phyloP scores from a whole-genome alignment of 2,888 invertebrate species.

The Myathropa florea region DNA sequence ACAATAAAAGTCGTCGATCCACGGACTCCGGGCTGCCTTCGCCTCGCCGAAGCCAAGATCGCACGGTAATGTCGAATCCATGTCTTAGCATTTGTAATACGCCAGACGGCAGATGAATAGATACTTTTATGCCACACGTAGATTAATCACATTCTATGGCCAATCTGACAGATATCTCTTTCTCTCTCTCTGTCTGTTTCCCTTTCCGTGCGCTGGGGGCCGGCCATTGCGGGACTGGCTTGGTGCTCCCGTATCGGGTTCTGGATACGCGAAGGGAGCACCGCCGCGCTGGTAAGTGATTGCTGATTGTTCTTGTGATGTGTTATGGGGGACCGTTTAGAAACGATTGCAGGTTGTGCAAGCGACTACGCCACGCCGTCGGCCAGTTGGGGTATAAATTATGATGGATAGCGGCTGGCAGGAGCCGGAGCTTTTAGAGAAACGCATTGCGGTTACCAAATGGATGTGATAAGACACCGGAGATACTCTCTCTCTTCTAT shows the following conservation, averaged over 20 bases:
- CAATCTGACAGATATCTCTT: conserved; percentile 50
- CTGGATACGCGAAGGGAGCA: conserved; percentile 22
- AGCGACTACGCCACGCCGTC: not conserved
- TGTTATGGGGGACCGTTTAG: conserved; percentile 43
- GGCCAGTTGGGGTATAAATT: not conserved
- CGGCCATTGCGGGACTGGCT: not conserved
- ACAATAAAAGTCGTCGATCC: conserved; percentile 59
- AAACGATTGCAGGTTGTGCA: conserved; percentile 28
- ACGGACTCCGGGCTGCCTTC: not conserved
- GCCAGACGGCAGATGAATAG: conserved; percentile 69
- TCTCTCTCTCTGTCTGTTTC: not conserved
- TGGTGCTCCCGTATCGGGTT: conserved; percentile 26
- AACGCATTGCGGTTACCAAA: conserved; percentile 45
- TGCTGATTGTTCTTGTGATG: conserved; percentile 53
- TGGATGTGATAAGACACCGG: conserved; percentile 58
- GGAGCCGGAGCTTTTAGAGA: not conserved
- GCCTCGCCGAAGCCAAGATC: conserved; percentile 17
- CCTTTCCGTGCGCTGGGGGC: not conserved
- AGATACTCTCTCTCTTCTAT: conserved; percentile 18
- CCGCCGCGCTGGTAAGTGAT: conserved; percentile 42
- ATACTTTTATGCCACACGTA: conserved; percentile 63
- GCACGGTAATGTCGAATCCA: conserved; percentile 71
- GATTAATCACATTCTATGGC: conserved; percentile 65
- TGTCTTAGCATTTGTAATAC: conserved; percentile 73
- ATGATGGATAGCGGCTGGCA: conserved; percentile 37